Percentiles rank a stretch among this genome's conserved stretches.
phyloP scores from a whole-genome alignment of 2,888 invertebrate species.

The Pilophorus perplexus region DNA sequence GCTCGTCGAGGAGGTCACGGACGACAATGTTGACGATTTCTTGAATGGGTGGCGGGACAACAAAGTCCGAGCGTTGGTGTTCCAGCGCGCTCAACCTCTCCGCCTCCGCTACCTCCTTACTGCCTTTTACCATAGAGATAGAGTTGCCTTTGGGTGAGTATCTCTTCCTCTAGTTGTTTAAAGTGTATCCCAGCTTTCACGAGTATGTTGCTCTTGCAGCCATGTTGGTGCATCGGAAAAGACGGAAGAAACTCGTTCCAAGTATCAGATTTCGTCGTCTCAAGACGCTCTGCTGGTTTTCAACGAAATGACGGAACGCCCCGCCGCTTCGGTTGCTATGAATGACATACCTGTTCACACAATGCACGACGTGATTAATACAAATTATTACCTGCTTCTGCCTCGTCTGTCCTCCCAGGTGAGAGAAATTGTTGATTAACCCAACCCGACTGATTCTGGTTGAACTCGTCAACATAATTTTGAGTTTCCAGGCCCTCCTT shows the following conservation, averaged over 20 bases:
- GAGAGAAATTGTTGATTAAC: slow-evolving; percentile 46
- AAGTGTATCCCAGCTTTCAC: background rate
- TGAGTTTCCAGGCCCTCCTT: slow-evolving; percentile 57
- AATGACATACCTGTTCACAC: slow-evolving; percentile 84
- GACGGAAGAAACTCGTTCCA: slow-evolving; percentile 53
- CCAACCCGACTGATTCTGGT: background rate
- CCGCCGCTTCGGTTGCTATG: slow-evolving; percentile 84
- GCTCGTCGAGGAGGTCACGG: slow-evolving; percentile 60
- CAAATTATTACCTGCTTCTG: slow-evolving; percentile 82
- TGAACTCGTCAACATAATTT: slow-evolving; percentile 8
- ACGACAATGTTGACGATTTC: slow-evolving; percentile 72
- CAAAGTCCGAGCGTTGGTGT: slow-evolving; percentile 82
- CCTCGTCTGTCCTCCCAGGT: slow-evolving; percentile 92
- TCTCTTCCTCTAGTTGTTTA: too few relatives aligned
- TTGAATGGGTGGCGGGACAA: slow-evolving; percentile 87
- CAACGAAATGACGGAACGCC: slow-evolving; percentile 78
- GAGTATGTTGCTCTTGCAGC: too few relatives aligned
- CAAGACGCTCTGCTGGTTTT: slow-evolving; percentile 81
- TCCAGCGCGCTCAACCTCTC: slow-evolving; percentile 72
- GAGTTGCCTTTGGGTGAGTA: slow-evolving; percentile 80
- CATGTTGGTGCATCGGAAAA: slow-evolving; percentile 40
- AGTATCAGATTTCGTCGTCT: slow-evolving; percentile 70
- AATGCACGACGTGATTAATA: slow-evolving; percentile 81
- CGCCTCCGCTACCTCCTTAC: slow-evolving; percentile 83
- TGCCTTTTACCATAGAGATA: slow-evolving; percentile 80